Evolutionary conservation across 2,888 invertebrate genomes (phyloP).

Genomic region (Agrotis puta): DNA sequence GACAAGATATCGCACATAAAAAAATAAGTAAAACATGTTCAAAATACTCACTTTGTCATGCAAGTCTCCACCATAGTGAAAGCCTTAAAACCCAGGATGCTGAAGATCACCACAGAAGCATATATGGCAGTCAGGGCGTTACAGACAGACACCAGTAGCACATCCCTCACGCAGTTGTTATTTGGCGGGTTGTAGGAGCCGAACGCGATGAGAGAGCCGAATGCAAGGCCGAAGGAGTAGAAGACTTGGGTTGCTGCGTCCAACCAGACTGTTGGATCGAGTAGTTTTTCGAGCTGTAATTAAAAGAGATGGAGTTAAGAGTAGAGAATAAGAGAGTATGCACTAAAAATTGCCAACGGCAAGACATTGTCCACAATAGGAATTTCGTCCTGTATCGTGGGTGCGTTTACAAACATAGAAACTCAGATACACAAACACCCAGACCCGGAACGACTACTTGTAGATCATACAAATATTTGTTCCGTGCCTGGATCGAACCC

Average conservation of each 20-base stretch:
- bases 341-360: no score
- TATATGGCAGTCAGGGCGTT: conserved; percentile 98
- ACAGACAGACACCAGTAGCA: conserved; percentile 96
- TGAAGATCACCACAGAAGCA: conserved; percentile 98
- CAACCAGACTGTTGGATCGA: conserved; percentile 97
- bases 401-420: no score
- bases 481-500: no score
- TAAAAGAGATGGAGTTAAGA: conserved; percentile 11
- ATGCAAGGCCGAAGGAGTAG: conserved; percentile 98
- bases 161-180: conserved; percentile 98
- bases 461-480: no score
- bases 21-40: background rate
- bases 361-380: no score
- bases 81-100: conserved; percentile 99
- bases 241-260: conserved; percentile 99
- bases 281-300: conserved; percentile 94
- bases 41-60: conserved; percentile 87
- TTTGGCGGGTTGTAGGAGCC: conserved; percentile 98
- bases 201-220: conserved; percentile 98
- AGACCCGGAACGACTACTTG: no score
- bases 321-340: background rate
- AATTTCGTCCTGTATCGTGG: no score
- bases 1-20: no score
- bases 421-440: no score
- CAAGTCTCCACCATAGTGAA: conserved; percentile 97